These are phyloP conservation scores for Philereme vetulata DNA, from an alignment of 2,888 invertebrate species.

Conservation along the genomic window DNA sequence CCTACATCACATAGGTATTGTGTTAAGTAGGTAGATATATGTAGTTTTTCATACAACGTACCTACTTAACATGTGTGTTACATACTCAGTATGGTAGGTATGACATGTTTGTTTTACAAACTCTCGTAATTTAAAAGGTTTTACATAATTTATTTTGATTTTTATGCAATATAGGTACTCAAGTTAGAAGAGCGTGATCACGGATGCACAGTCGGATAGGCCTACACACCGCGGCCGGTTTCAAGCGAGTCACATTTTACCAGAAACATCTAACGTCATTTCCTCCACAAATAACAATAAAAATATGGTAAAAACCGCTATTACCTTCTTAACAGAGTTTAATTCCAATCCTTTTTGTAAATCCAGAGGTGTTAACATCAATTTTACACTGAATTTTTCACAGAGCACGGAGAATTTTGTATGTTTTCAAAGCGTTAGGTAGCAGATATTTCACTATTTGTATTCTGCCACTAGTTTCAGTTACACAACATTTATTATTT, in stretches of 20 bases:
- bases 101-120: background rate
- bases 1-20: no score
- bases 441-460: conserved; percentile 12
- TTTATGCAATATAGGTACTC: background rate
- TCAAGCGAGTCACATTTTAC: background rate
- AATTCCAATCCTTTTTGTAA: conserved; percentile 64
- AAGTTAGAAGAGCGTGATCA: conserved; percentile 1
- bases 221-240: conserved; percentile 42
- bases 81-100: background rate
- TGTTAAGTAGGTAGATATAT: no score
- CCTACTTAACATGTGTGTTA: no score
- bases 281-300: conserved; percentile 27
- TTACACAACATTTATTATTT: background rate
- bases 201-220: conserved; percentile 46
- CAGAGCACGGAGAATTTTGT: conserved; percentile 45
- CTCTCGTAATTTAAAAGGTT: background rate
- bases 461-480: background rate
- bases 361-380: conserved; percentile 63
- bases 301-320: conserved; percentile 36
- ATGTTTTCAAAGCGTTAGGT: background rate
- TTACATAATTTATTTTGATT: background rate
- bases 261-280: conserved; percentile 38
- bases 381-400: conserved; percentile 50
- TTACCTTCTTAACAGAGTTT: conserved; percentile 65
- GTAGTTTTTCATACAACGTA: no score